phyloP scores from a whole-genome alignment of 2,113 vertebrate species.

The Corythaixoides concolor region DNA sequence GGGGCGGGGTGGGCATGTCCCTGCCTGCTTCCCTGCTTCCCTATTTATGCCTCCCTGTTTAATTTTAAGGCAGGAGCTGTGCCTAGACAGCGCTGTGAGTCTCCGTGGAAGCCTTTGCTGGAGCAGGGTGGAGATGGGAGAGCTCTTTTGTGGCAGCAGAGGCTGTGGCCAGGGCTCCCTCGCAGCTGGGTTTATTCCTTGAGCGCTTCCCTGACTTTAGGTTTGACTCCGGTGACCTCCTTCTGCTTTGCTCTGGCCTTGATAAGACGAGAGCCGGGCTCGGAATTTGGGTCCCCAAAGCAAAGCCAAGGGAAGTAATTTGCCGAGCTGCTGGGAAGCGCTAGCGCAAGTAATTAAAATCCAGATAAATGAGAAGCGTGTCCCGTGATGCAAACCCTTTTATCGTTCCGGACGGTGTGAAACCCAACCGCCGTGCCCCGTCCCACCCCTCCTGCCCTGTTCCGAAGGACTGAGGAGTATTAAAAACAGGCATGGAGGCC shows the following conservation, averaged over 20 bases:
- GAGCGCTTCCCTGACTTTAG: fast-evolving
- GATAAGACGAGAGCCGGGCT: not conserved
- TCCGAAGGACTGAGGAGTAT: not conserved
- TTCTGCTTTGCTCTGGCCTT: not conserved
- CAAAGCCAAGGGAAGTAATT: not conserved
- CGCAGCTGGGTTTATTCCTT: not conserved
- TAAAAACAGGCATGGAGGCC: not conserved
- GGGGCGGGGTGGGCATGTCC: no score
- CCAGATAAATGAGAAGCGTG: fast-evolving
- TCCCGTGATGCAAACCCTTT: no score
- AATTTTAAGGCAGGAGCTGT: not conserved
- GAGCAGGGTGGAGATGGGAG: not conserved
- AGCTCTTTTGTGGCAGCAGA: not conserved
- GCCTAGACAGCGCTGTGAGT: not conserved
- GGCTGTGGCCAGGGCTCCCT: not conserved
- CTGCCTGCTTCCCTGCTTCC: not conserved
- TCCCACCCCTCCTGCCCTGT: not conserved
- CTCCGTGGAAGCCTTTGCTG: not conserved
- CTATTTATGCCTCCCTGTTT: not conserved
- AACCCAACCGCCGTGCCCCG: fast-evolving
- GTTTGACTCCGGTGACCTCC: not conserved
- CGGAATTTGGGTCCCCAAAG: not conserved
- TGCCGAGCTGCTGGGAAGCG: not conserved
- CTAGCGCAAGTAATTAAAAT: not conserved
- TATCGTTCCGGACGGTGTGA: fast-evolving